phyloP scores from a whole-genome alignment of 2,888 invertebrate species.

The Polymixis flavicincta region DNA sequence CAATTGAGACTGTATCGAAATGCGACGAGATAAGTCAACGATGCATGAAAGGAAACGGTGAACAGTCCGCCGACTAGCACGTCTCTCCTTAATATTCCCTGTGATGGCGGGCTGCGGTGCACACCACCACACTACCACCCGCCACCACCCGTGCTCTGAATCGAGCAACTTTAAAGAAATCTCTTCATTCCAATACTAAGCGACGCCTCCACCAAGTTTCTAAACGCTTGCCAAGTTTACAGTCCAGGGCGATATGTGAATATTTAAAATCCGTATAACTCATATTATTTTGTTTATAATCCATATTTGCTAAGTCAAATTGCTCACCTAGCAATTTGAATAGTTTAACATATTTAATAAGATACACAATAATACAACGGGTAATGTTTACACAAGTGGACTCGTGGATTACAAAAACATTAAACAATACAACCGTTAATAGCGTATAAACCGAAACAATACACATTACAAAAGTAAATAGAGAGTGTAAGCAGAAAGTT shows the following conservation, averaged over 20 bases:
- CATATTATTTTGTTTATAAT: conserved; percentile 7
- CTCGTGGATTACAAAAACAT: conserved; percentile 58
- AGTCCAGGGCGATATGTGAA: conserved; percentile 33
- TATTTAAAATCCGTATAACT: conserved; percentile 25
- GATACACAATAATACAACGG: conserved; percentile 36
- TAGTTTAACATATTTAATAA: conserved; percentile 27
- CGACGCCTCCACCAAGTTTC: conserved; percentile 55
- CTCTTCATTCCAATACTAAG: conserved; percentile 68
- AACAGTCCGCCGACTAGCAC: conserved; percentile 56
- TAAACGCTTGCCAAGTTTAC: conserved; percentile 60
- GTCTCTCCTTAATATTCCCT: conserved; percentile 65
- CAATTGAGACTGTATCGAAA: conserved; percentile 68
- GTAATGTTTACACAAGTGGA: conserved; percentile 51
- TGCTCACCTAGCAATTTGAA: conserved; percentile 34
- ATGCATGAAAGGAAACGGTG: conserved; percentile 60
- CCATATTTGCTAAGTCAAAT: conserved; percentile 12
- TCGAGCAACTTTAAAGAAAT: conserved; percentile 70
- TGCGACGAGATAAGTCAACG: conserved; percentile 60
- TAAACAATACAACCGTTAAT: conserved; percentile 59
- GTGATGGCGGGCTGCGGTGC: conserved; percentile 62
- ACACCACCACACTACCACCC: conserved; percentile 56
- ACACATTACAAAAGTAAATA: conserved; percentile 56
- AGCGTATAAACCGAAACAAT: conserved; percentile 57
- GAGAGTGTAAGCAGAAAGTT: conserved; percentile 61
- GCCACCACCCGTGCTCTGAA: conserved; percentile 62